Evolutionary conservation across 2,113 vertebrate genomes (phyloP).

Genomic region (Colistium nudipinnis): DNA sequence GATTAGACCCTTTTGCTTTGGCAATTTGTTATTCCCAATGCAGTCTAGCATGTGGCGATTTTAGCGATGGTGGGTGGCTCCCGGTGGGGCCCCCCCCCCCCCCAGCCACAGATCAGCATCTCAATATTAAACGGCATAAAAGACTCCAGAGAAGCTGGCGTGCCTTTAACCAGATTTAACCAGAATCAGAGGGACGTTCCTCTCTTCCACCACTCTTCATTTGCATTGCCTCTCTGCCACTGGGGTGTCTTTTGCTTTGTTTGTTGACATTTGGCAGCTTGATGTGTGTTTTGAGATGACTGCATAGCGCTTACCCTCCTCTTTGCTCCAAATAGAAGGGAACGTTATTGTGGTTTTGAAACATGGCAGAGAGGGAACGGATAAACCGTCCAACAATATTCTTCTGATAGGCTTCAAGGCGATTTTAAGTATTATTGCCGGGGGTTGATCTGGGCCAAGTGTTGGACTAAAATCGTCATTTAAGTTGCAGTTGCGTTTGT

Average conservation of each 20-base stretch:
- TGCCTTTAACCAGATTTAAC: constrained; percentile 18
- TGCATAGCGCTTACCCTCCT: constrained; percentile 10
- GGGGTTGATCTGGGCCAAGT: neutral
- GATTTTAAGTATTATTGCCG: too few relatives aligned
- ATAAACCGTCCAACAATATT: constrained; percentile 1
- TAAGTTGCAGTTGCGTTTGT: neutral
- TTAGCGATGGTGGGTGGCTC: constrained; percentile 60
- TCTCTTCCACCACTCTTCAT: constrained; percentile 39
- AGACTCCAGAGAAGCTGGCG: constrained; percentile 24
- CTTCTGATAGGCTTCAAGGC: neutral
- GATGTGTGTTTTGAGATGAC: constrained; percentile 64
- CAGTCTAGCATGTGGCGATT: constrained; percentile 55
- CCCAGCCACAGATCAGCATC: constrained; percentile 48
- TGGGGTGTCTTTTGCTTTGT: constrained; percentile 67
- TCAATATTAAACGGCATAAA: constrained; percentile 52
- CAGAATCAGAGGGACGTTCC: constrained; percentile 23
- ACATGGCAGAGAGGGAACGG: constrained; percentile 1
- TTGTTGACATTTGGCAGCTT: constrained; percentile 72
- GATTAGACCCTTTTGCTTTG: constrained; percentile 71
- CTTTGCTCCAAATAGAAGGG: constrained; percentile 46
- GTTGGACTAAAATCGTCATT: too few relatives aligned
- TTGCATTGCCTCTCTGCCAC: constrained; percentile 59
- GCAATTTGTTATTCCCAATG: constrained; percentile 70
- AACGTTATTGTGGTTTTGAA: constrained; percentile 40
- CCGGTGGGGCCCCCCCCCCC: constrained; percentile 26